These are phyloP conservation scores for Lepidurus couesii DNA, from an alignment of 1,140 invertebrate genomes.

Conservation along the genomic window DNA sequence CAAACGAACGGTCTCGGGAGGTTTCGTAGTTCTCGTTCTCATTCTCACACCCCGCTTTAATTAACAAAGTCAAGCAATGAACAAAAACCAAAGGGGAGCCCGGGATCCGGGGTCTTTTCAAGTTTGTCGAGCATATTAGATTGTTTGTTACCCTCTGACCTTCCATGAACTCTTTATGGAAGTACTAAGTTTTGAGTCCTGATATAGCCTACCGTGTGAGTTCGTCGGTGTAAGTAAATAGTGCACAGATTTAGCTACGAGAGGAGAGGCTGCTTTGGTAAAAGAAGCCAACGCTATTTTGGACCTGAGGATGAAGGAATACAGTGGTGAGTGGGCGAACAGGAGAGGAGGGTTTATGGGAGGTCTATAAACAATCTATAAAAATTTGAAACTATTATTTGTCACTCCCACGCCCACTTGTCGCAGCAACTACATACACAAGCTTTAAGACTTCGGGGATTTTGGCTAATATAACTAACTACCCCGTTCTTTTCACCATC, in stretches of 20 bases:
- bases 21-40: slow-evolving; percentile 5
- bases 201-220: no score
- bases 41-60: slow-evolving; percentile 18
- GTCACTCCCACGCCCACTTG: slow-evolving; percentile 10
- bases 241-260: no score
- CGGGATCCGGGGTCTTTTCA: neutral
- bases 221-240: no score
- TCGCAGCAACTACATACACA: neutral
- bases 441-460: no score
- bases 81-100: neutral
- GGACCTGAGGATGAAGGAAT: no score
- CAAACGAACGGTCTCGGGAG: neutral
- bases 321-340: no score
- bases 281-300: no score
- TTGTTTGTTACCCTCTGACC: slow-evolving; percentile 7
- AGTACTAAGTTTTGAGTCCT: no score
- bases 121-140: neutral
- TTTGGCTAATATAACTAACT: no score
- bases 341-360: neutral
- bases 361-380: neutral
- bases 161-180: neutral
- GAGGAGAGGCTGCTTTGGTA: no score
- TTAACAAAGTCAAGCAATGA: slow-evolving; percentile 22
- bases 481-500: neutral
- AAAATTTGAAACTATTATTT: slow-evolving; percentile 20